Base-by-base conservation (phyloP, 2,113 vertebrate genomes). In the Melospiza georgiana region DNA sequence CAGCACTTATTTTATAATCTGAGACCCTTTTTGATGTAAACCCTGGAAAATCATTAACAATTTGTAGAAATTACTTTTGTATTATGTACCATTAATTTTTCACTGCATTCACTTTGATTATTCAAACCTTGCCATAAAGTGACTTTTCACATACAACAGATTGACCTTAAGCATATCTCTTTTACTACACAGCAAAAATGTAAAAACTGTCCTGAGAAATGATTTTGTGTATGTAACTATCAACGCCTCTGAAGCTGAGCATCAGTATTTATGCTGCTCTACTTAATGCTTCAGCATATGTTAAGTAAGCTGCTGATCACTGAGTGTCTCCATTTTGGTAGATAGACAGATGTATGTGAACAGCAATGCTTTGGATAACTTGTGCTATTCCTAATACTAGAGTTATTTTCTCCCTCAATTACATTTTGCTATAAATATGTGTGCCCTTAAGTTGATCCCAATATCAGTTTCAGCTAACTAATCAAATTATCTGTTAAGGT, bases 401-500 rank as follows among this genome's bases (percentile, higher is more conserved):
- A 92, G 95, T 92, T 97, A 96, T 90, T 97, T 96, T 97, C 91
- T 95, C 54, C 87, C 87, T 69, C 95, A 96, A 94, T 97, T 97
- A 97, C 89, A 96, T 95, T 97, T 96, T 91, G 94, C 93, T 96
- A 95, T 92, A 97, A 97, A 96, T 97, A 97, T 49, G 75, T 66
- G 90, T 95, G 96, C 89, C 97, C 96, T 97, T 97, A 97, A 95
- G 83, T 24, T 97, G 91, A 96, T 90, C 74, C 87, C 84, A 95
- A 58, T 91, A 95, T 96, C 94, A 96, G 79, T 97, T 97, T 96
- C 87, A 96, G 92, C 88, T 85, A 95, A 81, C 88, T 96, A 97
- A 97, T 93, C 92, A 96, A 96, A 96, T 97, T 96, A 97, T 97
- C 93, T 96, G 58, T 73, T 93, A 92, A 83, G 77, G 84, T 95